Percentiles rank a stretch among this genome's conserved stretches.
These are phyloP conservation scores for Chrysodeixis includens DNA, from an alignment of 2,888 invertebrate species.

Conservation along the genomic window DNA sequence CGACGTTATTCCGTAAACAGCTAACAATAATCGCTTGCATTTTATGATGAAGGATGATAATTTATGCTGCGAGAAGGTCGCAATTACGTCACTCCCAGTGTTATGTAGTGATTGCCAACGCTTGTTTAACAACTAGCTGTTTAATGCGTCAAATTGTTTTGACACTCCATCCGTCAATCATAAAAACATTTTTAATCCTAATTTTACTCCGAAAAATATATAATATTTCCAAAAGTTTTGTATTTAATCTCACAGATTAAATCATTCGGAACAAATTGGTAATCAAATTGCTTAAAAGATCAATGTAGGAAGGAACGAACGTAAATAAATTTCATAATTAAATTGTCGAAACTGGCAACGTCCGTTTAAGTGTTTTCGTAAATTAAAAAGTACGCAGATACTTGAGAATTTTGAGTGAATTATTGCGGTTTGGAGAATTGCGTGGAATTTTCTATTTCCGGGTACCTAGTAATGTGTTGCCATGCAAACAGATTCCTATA, in stretches of 20 bases:
- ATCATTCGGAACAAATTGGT: background rate
- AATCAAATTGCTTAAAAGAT: slow-evolving; percentile 4
- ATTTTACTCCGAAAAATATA: background rate
- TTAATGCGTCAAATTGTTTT: slow-evolving; percentile 33
- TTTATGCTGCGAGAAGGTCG: slow-evolving; percentile 47
- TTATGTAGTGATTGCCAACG: slow-evolving; percentile 31
- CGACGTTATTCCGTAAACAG: slow-evolving; percentile 30
- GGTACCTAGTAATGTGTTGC: slow-evolving; percentile 2
- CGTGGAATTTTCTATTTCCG: background rate
- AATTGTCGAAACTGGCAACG: slow-evolving; percentile 7
- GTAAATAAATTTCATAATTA: background rate
- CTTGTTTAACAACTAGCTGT: slow-evolving; percentile 28
- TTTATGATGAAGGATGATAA: slow-evolving; percentile 48
- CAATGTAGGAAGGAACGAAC: background rate
- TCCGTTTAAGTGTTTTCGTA: slow-evolving; percentile 8
- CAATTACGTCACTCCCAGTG: slow-evolving; percentile 40
- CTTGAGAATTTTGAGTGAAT: slow-evolving; percentile 7
- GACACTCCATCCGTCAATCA: slow-evolving; percentile 19
- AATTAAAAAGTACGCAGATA: slow-evolving; percentile 15
- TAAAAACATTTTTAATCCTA: background rate
- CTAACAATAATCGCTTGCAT: slow-evolving; percentile 38
- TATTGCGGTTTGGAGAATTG: slow-evolving; percentile 17
- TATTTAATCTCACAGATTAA: background rate
- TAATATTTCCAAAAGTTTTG: slow-evolving; percentile 13
- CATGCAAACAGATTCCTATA: background rate